Base-by-base conservation (phyloP, 2,888 invertebrate species). In the Pocota personata region DNA sequence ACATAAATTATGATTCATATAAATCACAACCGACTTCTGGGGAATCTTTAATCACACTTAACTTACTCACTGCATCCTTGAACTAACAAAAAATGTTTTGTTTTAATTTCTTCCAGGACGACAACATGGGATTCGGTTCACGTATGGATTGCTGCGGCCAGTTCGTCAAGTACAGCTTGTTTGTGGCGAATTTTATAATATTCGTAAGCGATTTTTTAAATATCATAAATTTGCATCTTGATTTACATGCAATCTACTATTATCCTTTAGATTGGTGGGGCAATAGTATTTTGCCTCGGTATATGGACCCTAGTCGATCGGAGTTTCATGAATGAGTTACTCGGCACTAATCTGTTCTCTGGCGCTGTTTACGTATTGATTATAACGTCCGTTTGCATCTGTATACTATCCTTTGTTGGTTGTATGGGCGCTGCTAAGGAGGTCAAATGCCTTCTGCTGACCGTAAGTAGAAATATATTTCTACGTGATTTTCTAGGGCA, bases 341-440 rank as follows among this genome's bases (percentile, higher is more conserved):
- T 98, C 88, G 97, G 97, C 79, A 97, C 96, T 89, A 97, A 97
- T 93, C 94, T 98, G 89, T 97, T 97, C 92, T 95, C 96, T 64
- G 97, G 97, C 27, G 96, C 98, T 0, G 95, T 98, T 46, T 97
- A 95, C 89, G 96, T 98, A 78, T 94, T 98, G 87, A 95, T 98
- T 64, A 95, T 95, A 21, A 96, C 97, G 80, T 98, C 98, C 5
- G 94, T 95, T 35, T 93, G 97, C 83, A 95, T 97, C 82, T 95
- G 97, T 89, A 90, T 98, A 87, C 94, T 98, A 69, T 96, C 98
- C 8, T 96, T 98, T 92, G 95, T 98, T 87, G 98, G 98, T 76
- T 98, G 98, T 92, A 94, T 97, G 90, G 98, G 98, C 52, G 97
- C 98, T n/a, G 95, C 97, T 55, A 97, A 96, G 91, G 98, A 98